Evolutionary conservation across 2,888 invertebrate genomes (phyloP), one percentile per base, ranked within the genome.

Genomic region (Agriotes lineatus): DNA sequence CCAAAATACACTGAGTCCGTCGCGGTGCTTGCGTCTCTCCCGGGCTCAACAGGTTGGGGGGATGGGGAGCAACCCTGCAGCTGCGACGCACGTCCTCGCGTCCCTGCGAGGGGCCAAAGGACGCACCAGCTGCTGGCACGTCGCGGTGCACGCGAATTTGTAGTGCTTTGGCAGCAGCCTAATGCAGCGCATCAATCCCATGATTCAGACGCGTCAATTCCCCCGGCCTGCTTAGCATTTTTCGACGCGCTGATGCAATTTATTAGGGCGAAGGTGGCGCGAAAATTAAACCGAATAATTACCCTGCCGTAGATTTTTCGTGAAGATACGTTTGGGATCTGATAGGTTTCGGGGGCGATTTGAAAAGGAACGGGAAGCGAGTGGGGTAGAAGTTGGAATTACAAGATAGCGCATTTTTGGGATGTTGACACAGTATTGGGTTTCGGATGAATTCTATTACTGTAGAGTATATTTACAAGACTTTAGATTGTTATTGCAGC

Each of bases 11-110:
- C 76, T 76, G 74, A 73, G 70, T 72, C 70, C 72, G 70, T 70
- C 70, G 70, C 75, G 74, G 70, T 75, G 75, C 71, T 70, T 69
- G 64, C 69, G 67, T 70, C 62, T 73, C 69, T 70, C 78, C 80
- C 75, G 81, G 79, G 78, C 80, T 82, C 82, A 82, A 82, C 82
- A 82, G 82, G 82, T 82, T 82, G 80, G 75, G 81, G 77, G 77
- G 77, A 72, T 72, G 69, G 54, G 71, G 64, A 58, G 50, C 50
- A 62, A 16, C 33, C 39, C 39, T 9, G 48, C 42, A 63, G 68
- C 69, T 73, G 44, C 69, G 73, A 73, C 72, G 63, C 62, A 73
- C 73, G 73, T 69, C 67, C 45, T 56, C 19, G 42, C 52, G 35
- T 16, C 39, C 22, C 16, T 45, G 14, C 19, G 9, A 39, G 59